Percentiles rank a stretch among this genome's conserved stretches.
These are phyloP conservation scores for Lemur catta DNA, from an alignment of 2,797 vertebrate species.

Conservation along the genomic window DNA sequence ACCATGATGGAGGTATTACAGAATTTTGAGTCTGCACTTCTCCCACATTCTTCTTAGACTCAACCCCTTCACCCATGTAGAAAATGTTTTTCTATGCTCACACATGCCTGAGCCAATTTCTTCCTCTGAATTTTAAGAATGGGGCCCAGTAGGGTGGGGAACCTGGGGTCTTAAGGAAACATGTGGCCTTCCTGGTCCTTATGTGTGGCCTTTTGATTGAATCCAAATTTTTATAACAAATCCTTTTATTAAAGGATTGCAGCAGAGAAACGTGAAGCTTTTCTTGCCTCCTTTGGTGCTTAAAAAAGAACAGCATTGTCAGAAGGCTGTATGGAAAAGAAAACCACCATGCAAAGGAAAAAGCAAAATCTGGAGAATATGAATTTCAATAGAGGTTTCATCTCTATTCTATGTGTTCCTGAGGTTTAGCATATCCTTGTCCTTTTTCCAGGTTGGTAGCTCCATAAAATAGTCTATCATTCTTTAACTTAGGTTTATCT, in stretches of 20 bases:
- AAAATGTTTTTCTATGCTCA: not conserved
- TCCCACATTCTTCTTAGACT: not conserved
- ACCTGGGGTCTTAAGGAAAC: too few relatives aligned
- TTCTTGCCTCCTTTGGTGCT: too few relatives aligned
- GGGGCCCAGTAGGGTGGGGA: not conserved
- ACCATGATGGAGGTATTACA: too few relatives aligned
- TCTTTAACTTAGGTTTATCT: not conserved
- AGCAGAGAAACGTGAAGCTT: too few relatives aligned
- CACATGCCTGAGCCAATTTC: not conserved
- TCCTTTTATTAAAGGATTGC: too few relatives aligned
- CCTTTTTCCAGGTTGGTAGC: not conserved
- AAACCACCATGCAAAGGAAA: not conserved
- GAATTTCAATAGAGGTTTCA: not conserved
- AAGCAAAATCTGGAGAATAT: not conserved
- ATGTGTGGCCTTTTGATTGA: too few relatives aligned
- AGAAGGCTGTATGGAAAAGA: not conserved
- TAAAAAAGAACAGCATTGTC: too few relatives aligned
- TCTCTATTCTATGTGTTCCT: not conserved
- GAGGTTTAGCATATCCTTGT: not conserved
- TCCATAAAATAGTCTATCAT: not conserved
- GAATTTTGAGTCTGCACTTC: not conserved
- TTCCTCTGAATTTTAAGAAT: not conserved
- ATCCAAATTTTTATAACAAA: too few relatives aligned
- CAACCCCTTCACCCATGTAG: not conserved
- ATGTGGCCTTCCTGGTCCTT: too few relatives aligned